Percentiles rank a stretch among this genome's conserved stretches.
Conservation (phyloP, 2,888 invertebrate genomes). For the Heliconius erato region DNA sequence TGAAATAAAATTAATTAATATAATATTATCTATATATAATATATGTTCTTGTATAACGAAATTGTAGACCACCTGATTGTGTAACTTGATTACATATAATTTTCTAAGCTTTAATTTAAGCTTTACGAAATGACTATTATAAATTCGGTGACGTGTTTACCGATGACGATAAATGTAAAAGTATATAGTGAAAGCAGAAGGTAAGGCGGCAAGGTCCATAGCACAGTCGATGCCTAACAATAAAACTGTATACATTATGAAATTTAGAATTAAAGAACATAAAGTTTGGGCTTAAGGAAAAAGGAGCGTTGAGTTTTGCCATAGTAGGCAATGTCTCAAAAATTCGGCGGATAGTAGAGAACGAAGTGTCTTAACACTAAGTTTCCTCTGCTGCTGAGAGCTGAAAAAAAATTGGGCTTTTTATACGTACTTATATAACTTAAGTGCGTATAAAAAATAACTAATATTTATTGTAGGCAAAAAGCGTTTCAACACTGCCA, state of each 20-base stretch:
- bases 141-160: too few relatives aligned
- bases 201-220: neutral
- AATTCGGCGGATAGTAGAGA: too few relatives aligned
- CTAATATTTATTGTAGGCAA: conserved; percentile 61
- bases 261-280: neutral
- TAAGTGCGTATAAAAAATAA: neutral
- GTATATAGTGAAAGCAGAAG: neutral
- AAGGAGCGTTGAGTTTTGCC: too few relatives aligned
- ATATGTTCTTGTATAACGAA: neutral
- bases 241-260: too few relatives aligned
- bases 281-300: neutral
- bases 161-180: too few relatives aligned
- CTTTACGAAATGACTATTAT: too few relatives aligned
- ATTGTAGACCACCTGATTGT: neutral
- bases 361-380: too few relatives aligned
- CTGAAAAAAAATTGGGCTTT: too few relatives aligned
- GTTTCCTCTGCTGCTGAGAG: too few relatives aligned
- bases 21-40: neutral
- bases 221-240: neutral
- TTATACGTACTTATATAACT: neutral
- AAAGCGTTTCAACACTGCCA: conserved; percentile 71
- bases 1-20: conserved; percentile 19
- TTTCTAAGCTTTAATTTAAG: conserved; percentile 7
- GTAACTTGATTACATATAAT: conserved; percentile 2
- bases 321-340: too few relatives aligned